Conservation (phyloP, 2,888 invertebrate genomes). For the Coecobrya sp. region DNA sequence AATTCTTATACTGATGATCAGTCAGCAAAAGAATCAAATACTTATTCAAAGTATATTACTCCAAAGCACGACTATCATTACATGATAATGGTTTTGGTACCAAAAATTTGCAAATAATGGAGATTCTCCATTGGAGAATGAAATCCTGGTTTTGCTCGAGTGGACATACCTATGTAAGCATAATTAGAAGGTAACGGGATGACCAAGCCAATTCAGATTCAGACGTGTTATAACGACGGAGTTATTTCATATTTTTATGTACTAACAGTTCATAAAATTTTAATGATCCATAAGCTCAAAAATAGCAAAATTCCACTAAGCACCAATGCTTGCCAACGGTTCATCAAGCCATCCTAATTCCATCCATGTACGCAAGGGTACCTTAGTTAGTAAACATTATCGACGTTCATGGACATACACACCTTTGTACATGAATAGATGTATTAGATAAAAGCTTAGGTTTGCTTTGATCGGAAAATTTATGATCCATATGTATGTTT, state of each 20-base stretch:
- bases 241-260: background rate
- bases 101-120: background rate
- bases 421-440: background rate
- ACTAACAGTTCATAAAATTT: background rate
- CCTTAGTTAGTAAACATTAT: background rate
- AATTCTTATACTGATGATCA: background rate
- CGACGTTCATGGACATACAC: constrained; percentile 34
- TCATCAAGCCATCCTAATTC: too few species aligned
- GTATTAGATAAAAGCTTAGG: constrained; percentile 60
- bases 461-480: constrained; percentile 57
- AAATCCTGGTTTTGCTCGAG: constrained; percentile 1
- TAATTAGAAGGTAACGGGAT: background rate
- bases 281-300: too few species aligned
- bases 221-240: background rate
- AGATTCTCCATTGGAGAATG: too few species aligned
- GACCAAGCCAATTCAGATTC: background rate
- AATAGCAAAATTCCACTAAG: too few species aligned
- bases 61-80: background rate
- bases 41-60: background rate
- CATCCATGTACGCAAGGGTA: background rate
- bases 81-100: background rate
- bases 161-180: background rate
- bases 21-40: background rate
- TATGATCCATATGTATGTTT: constrained; percentile 21
- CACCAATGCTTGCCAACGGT: too few species aligned